These are phyloP conservation scores for Halictus rubicundus DNA, from an alignment of 1,140 invertebrate genomes.

Conservation along the genomic window DNA sequence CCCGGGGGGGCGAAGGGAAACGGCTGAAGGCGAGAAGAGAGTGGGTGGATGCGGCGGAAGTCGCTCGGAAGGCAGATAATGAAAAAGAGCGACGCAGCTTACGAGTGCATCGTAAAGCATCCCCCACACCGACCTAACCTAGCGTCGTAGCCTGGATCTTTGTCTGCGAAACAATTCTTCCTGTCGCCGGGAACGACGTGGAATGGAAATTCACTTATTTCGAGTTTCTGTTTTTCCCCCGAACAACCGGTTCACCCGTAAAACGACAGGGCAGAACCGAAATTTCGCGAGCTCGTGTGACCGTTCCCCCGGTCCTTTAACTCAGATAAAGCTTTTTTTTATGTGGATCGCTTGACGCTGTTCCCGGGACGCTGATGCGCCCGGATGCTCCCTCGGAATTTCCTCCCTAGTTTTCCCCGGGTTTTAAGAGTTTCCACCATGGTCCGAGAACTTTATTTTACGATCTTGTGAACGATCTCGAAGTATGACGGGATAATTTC, in stretches of 20 bases:
- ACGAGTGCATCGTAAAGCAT: conserved; percentile 22
- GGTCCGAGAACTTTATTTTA: background rate
- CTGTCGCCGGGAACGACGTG: background rate
- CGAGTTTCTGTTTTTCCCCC: conserved; percentile 25
- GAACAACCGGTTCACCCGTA: conserved; percentile 14
- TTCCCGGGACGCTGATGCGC: background rate
- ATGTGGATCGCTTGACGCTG: background rate
- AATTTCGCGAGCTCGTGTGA: conserved; percentile 9
- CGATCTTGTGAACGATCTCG: too few species aligned
- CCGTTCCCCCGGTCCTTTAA: conserved; percentile 24
- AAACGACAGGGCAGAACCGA: conserved; percentile 20
- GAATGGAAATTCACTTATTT: conserved; percentile 28
- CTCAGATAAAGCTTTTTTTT: conserved; percentile 20
- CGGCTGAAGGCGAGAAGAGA: background rate
- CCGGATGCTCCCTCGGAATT: background rate
- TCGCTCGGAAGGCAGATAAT: conserved; percentile 5
- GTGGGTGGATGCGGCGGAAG: background rate
- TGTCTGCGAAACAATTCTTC: conserved; percentile 15
- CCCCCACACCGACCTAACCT: background rate
- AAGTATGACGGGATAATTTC: too few species aligned
- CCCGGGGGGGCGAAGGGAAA: background rate
- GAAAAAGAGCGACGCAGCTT: conserved; percentile 28
- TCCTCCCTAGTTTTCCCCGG: background rate
- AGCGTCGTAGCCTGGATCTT: background rate
- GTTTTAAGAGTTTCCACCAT: background rate